Conservation (phyloP, 2,888 invertebrate species). For the Ctenicera cuprea region DNA sequence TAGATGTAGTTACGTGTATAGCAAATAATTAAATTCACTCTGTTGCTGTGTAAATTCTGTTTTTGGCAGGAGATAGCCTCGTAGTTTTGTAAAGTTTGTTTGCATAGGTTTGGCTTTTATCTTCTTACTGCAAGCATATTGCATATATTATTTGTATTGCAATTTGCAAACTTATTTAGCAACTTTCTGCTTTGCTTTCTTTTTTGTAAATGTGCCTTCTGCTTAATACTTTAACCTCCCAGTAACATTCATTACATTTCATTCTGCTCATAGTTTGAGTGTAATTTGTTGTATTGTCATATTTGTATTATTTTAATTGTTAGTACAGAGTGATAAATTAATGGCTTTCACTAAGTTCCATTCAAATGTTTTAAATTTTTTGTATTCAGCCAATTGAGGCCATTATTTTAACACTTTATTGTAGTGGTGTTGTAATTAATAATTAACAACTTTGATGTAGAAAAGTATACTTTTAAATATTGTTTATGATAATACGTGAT, state of each 20-base stretch:
- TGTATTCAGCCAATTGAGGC: not conserved
- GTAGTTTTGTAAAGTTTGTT: no score
- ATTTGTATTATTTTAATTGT: slow-evolving; percentile 39
- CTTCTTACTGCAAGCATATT: no score
- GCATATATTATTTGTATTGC: no score
- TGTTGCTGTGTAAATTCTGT: no score
- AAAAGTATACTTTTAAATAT: not conserved
- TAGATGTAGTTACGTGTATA: no score
- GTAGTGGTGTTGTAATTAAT: slow-evolving; percentile 17
- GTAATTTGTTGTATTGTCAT: slow-evolving; percentile 40
- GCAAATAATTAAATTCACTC: no score
- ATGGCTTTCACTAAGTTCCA: not conserved
- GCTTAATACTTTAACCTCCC: not conserved
- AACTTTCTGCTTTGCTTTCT: slow-evolving; percentile 1
- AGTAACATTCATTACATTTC: slow-evolving; percentile 27
- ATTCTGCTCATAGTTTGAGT: slow-evolving; percentile 33
- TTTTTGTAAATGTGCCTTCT: not conserved
- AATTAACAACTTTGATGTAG: slow-evolving; percentile 1
- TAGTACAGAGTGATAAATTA: slow-evolving; percentile 11
- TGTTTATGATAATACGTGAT: not conserved
- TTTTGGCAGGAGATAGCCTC: no score
- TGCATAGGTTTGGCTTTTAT: no score
- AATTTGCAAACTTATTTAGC: no score
- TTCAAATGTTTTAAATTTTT: not conserved
- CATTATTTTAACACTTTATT: slow-evolving; percentile 1